Percentiles rank a stretch among this genome's conserved stretches.
Evolutionary conservation across 2,797 vertebrate genomes (phyloP).

Genomic region (Cyclopterus lumpus): DNA sequence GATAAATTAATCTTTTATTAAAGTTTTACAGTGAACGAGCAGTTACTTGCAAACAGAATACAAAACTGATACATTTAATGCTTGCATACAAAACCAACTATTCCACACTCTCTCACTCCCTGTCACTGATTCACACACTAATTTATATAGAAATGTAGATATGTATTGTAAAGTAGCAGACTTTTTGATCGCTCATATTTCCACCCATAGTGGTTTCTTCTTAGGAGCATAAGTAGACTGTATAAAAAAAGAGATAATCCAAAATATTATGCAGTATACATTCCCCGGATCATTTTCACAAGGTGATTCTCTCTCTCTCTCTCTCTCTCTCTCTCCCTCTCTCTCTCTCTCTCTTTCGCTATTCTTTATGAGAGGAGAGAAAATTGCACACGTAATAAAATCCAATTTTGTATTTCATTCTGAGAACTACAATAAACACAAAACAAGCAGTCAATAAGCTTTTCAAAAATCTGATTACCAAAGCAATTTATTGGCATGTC

Average conservation of each 20-base stretch:
- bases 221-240: constrained; percentile 55
- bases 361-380: constrained; percentile 80
- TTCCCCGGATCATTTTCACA: constrained; percentile 79
- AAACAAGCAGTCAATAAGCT: constrained; percentile 89
- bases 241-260: constrained; percentile 76
- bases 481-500: constrained; percentile 88
- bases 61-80: not conserved
- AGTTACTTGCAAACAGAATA: constrained; percentile 32
- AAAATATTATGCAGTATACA: constrained; percentile 79
- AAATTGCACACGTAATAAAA: constrained; percentile 88
- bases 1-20: constrained; percentile 1
- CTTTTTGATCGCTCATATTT: constrained; percentile 41
- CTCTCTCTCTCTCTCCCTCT: constrained; percentile 32
- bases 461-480: constrained; percentile 90
- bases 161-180: not conserved
- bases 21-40: constrained; percentile 12
- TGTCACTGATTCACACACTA: constrained; percentile 11
- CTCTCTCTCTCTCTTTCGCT: constrained; percentile 48
- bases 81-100: constrained; percentile 9
- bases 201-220: constrained; percentile 49
- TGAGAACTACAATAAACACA: constrained; percentile 87
- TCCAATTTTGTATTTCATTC: constrained; percentile 88
- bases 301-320: constrained; percentile 63
- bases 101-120: not conserved
- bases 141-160: constrained; percentile 23